Base-by-base conservation (phyloP, 2,888 invertebrate species). In the Xylota segnis region DNA sequence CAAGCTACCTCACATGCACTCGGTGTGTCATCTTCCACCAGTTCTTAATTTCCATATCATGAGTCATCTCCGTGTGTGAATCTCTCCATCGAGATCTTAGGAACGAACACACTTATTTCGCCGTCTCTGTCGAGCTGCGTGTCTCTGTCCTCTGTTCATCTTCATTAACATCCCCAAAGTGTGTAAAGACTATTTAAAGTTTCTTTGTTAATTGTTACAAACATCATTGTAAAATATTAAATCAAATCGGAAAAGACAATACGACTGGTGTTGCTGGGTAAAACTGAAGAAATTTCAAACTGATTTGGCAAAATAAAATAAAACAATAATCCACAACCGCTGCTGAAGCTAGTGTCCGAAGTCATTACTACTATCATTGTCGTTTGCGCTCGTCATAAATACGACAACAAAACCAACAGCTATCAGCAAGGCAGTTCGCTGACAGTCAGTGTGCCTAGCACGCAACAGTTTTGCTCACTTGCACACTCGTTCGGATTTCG, bases 161-260 rank as follows among this genome's bases (percentile, higher is more conserved):
- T 74, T 83, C 61, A 78, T 68, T 70, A 77, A 72, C 72, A 65
- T 70, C 82, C 40, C 65, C 56, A 12, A n/a, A 72, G 63, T 50
- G 75, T 71, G 43, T 71, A 58, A 50, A 72, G 58, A 59, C 54
- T 74, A 81, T 76, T 76, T 68, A 86, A 81, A 81, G 82, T 81
- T 81, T 81, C 86, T 86, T 86, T 86, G 86, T 86, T 86, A 86
- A 86, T 86, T 86, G 43, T 82, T 72, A 71, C 81, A 71, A 81
- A 86, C 82, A 81, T 79, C 68, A 70, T 65, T 56, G 66, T 54
- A 71, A 47, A 71, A 47, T 61, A 74, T 68, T 56, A 63, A 84
- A 75, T 75, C 52, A 59, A 66, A 83, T 83, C 56, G 78, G 32
- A 27, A 70, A 78, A 72, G 59, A 75, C 18, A 70, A 59, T 50